phyloP scores from a whole-genome alignment of 1,140 invertebrate species.

The Popillia japonica region DNA sequence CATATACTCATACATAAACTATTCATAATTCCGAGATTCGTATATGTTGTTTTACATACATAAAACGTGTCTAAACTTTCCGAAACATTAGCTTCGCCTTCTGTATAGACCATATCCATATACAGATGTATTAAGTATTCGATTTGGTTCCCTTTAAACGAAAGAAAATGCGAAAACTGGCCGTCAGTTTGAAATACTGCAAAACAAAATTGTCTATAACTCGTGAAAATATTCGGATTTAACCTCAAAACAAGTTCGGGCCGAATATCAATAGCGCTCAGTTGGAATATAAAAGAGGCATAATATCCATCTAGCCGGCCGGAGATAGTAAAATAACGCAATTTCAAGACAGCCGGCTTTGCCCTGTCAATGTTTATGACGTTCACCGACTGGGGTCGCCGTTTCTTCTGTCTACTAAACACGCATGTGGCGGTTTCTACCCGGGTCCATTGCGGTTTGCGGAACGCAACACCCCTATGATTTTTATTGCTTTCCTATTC shows the following conservation, averaged over 20 bases:
- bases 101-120: background rate
- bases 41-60: too few species aligned
- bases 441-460: too few species aligned
- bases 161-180: constrained; percentile 8
- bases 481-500: too few species aligned
- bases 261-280: constrained; percentile 29
- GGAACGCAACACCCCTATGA: too few species aligned
- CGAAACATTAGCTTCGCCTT: background rate
- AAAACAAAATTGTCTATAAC: too few species aligned
- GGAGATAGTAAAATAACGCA: constrained; percentile 33
- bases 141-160: background rate
- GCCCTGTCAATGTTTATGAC: constrained; percentile 29
- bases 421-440: constrained; percentile 17
- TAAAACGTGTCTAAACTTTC: background rate
- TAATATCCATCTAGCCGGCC: constrained; percentile 19
- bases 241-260: constrained; percentile 23
- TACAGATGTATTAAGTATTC: background rate
- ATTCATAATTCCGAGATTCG: too few species aligned
- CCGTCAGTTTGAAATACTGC: too few species aligned
- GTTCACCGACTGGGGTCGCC: constrained; percentile 1
- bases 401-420: constrained; percentile 13
- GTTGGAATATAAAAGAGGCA: constrained; percentile 24
- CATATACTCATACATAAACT: too few species aligned
- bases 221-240: constrained; percentile 32
- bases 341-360: constrained; percentile 28